Conservation (phyloP, 2,113 vertebrate genomes). For the Anser cygnoides region DNA sequence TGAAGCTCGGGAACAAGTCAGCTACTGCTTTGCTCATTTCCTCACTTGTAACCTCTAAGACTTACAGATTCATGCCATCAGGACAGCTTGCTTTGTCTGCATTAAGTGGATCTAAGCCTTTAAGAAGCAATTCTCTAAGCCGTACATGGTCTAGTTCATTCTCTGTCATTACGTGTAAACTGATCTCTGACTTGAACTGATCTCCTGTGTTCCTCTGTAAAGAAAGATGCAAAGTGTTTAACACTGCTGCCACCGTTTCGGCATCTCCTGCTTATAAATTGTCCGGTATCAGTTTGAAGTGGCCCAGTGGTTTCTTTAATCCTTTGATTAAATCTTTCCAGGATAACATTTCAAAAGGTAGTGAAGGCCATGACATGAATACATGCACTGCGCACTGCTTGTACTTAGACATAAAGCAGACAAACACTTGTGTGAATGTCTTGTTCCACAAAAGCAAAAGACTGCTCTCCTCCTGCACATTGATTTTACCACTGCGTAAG, state of each 20-base stretch:
- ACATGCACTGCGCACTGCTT: background rate
- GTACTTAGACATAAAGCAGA: background rate
- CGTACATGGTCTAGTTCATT: conserved; percentile 8
- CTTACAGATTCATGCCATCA: background rate
- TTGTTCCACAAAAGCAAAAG: background rate
- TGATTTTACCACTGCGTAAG: background rate
- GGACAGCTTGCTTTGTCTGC: background rate
- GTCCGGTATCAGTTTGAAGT: background rate
- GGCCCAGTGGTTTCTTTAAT: background rate
- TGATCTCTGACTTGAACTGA: background rate
- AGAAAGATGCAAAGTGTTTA: conserved; percentile 7
- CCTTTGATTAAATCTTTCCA: conserved; percentile 9
- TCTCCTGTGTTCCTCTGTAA: background rate
- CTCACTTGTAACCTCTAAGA: background rate
- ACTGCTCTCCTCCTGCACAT: background rate
- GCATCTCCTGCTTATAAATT: background rate
- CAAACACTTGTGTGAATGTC: background rate
- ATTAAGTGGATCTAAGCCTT: conserved; percentile 31
- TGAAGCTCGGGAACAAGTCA: background rate
- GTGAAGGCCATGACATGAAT: background rate
- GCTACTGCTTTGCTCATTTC: background rate
- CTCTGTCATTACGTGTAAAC: conserved; percentile 55
- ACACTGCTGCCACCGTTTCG: background rate
- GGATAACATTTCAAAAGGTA: conserved; percentile 12
- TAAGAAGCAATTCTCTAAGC: conserved; percentile 47